Conservation (phyloP, 2,888 invertebrate genomes). For the Poecilobothrus nobilitatus region DNA sequence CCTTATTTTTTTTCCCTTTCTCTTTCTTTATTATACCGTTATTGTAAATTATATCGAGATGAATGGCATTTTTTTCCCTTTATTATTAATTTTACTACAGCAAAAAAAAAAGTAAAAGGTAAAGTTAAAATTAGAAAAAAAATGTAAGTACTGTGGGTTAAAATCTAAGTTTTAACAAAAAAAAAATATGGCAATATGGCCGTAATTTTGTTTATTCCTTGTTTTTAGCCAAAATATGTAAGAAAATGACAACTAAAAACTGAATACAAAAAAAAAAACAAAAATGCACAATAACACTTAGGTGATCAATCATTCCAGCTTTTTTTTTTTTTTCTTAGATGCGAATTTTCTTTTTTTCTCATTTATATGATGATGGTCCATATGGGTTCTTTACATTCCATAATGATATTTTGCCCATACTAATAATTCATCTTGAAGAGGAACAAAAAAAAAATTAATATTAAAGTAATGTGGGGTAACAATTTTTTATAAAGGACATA, state of each 20-base stretch:
- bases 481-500: not conserved
- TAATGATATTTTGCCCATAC: not conserved
- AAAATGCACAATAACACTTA: not conserved
- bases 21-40: not conserved
- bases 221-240: not conserved
- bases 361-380: slow-evolving; percentile 8
- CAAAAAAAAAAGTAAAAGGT: not conserved
- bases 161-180: not conserved
- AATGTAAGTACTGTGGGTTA: not conserved
- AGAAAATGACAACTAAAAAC: not conserved
- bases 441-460: not conserved
- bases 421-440: not conserved
- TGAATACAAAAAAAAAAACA: not conserved
- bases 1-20: too few relatives aligned
- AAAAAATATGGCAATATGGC: not conserved
- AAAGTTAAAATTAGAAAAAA: not conserved
- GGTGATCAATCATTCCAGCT: not conserved
- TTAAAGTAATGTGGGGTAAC: not conserved
- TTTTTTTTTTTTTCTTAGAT: too few relatives aligned
- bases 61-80: not conserved
- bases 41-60: not conserved
- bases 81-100: not conserved
- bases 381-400: not conserved
- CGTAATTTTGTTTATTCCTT: not conserved
- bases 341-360: not conserved